A percentile compares a stretch with the other conserved stretches of the same genome.
Evolutionary conservation across 37 sponge, comb jelly and placozoan genomes (phyloP).

Genomic region (Cladorhizidae sp.): DNA sequence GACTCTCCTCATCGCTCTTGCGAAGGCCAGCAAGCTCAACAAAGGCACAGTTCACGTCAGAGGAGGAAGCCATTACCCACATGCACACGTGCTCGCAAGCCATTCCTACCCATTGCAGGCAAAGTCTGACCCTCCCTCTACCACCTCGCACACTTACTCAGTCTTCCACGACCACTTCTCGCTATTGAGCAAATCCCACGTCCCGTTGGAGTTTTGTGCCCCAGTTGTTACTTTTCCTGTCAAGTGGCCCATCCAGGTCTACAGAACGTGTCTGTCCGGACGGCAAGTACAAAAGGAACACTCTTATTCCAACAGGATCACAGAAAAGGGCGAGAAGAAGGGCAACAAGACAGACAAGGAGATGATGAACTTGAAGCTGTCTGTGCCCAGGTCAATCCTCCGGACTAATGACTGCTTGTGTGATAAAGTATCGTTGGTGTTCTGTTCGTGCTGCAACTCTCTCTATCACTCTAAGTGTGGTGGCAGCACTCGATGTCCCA

Average conservation of each 20-base stretch:
- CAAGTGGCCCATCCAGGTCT: neutral
- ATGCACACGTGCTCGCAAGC: too few relatives aligned
- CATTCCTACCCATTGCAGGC: neutral
- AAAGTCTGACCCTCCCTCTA: neutral
- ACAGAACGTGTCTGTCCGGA: neutral
- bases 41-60: neutral
- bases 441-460: conserved; percentile 29
- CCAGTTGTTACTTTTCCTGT: conserved; percentile 18
- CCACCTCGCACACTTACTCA: conserved; percentile 7
- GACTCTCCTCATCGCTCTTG: conserved; percentile 6
- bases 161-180: conserved; percentile 55
- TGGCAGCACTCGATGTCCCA: neutral
- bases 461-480: conserved; percentile 27
- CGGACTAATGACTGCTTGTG: conserved; percentile 23
- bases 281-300: conserved; percentile 10
- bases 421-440: conserved; percentile 14
- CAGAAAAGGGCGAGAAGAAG: too few relatives aligned
- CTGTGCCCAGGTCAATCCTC: conserved; percentile 35
- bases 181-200: conserved; percentile 13
- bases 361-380: conserved; percentile 23
- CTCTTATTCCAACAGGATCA: too few relatives aligned
- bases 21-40: neutral
- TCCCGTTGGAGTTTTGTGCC: conserved; percentile 17
- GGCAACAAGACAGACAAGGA: neutral
- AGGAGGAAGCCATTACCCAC: neutral